Evolutionary conservation across 2,797 vertebrate species (phyloP).

Genomic region (Macrochelys suwanniensis): DNA sequence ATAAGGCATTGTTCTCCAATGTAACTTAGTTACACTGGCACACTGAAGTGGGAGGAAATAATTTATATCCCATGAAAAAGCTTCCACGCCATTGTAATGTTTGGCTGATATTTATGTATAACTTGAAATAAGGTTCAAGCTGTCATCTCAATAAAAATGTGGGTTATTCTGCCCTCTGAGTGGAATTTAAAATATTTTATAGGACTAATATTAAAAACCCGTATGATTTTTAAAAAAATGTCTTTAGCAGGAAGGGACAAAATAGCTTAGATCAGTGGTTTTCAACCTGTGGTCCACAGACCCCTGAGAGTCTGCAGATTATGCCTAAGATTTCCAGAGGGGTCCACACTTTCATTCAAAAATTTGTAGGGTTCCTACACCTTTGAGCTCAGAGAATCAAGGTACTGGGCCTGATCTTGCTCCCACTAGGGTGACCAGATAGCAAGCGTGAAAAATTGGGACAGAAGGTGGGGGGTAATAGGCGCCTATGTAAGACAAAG

Average conservation of each 20-base stretch:
- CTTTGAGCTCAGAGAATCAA: constrained; percentile 18
- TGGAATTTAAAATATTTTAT: neutral
- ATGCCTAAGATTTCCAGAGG: no score
- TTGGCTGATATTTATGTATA: constrained; percentile 26
- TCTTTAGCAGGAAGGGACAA: constrained; percentile 17
- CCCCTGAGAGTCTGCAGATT: no score
- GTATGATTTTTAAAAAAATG: neutral
- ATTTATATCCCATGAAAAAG: constrained; percentile 42
- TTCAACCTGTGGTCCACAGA: no score
- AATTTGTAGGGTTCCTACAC: neutral
- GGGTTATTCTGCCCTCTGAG: neutral
- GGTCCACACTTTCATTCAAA: no score
- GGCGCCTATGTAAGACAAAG: no score
- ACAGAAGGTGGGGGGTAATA: no score
- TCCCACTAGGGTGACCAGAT: neutral
- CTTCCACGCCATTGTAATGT: constrained; percentile 25
- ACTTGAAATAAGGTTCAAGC: constrained; percentile 3
- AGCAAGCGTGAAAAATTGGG: no score
- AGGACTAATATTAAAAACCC: neutral
- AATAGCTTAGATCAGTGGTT: neutral
- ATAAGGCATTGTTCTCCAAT: constrained; percentile 21
- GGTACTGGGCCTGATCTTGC: neutral
- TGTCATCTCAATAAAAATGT: neutral
- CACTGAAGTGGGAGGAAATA: constrained; percentile 57
- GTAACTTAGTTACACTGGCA: constrained; percentile 50